A percentile compares a stretch with the other conserved stretches of the same genome.
These are phyloP conservation scores for Monochamus alternatus DNA, from an alignment of 2,888 invertebrate species.

Conservation along the genomic window DNA sequence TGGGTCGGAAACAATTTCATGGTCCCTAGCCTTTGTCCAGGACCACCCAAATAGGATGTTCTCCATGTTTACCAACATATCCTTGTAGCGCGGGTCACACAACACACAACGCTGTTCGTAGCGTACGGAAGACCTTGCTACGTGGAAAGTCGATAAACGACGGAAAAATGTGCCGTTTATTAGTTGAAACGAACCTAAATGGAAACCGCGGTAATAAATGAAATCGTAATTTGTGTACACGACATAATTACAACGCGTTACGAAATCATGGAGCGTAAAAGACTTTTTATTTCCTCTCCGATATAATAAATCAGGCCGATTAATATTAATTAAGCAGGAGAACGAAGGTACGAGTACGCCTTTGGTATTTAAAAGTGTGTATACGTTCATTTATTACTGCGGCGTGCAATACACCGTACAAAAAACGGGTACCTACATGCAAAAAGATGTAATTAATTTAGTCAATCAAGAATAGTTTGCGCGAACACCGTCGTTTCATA, in stretches of 20 bases:
- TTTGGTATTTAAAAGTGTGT: constrained; percentile 17
- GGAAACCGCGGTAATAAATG: constrained; percentile 22
- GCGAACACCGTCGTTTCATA: too few relatives aligned
- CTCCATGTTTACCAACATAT: background rate
- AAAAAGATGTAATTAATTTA: background rate
- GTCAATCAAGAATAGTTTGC: background rate
- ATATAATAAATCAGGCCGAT: constrained; percentile 27
- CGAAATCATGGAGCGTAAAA: constrained; percentile 32
- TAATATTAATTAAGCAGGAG: constrained; percentile 30
- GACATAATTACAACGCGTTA: constrained; percentile 35
- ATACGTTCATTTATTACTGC: background rate
- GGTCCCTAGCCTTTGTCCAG: constrained; percentile 1
- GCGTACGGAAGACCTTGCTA: background rate
- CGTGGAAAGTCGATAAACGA: constrained; percentile 4
- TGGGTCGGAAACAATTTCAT: constrained; percentile 1
- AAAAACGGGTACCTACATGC: too few relatives aligned
- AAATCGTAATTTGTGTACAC: constrained; percentile 30
- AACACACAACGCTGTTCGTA: background rate
- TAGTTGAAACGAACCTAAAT: background rate
- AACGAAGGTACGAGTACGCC: constrained; percentile 8
- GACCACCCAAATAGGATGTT: background rate
- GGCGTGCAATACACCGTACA: too few relatives aligned
- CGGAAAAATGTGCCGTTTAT: background rate
- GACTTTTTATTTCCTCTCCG: constrained; percentile 23
- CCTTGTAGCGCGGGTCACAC: background rate